A percentile compares a stretch with the other conserved stretches of the same genome.
Evolutionary conservation across 2,888 invertebrate genomes (phyloP).

Genomic region (Mycalesis mineus): DNA sequence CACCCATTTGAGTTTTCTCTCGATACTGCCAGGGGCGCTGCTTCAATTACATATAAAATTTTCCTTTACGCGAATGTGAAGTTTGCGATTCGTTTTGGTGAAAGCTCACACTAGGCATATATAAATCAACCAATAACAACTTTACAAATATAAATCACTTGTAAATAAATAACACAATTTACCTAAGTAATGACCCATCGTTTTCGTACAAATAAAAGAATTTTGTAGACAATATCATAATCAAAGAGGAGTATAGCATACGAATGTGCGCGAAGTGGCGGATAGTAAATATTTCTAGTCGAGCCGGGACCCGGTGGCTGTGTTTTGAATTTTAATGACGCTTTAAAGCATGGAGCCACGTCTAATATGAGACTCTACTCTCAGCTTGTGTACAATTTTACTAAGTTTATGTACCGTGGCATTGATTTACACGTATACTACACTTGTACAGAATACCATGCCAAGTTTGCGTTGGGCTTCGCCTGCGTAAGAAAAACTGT

Average conservation of each 20-base stretch:
- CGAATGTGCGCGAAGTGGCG: conserved; percentile 19
- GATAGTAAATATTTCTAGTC: conserved; percentile 23
- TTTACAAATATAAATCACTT: too few species aligned
- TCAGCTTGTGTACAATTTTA: conserved; percentile 67
- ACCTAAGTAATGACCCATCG: too few species aligned
- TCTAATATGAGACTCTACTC: conserved; percentile 51
- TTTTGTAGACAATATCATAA: conserved; percentile 9
- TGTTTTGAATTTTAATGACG: conserved; percentile 62
- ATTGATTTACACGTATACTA: background rate
- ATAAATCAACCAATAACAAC: too few species aligned
- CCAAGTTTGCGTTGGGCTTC: too few species aligned
- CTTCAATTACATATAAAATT: too few species aligned
- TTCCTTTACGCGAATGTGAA: too few species aligned
- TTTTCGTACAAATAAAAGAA: background rate
- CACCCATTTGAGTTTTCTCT: too few species aligned
- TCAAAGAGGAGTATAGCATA: conserved; percentile 10
- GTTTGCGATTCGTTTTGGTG: too few species aligned
- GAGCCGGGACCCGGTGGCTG: conserved; percentile 32
- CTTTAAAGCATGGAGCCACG: conserved; percentile 43
- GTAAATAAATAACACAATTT: too few species aligned
- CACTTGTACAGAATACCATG: background rate
- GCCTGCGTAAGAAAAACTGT: too few species aligned
- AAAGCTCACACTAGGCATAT: too few species aligned
- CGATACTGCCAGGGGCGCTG: too few species aligned
- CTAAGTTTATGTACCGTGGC: conserved; percentile 61